A percentile compares a stretch with the other conserved stretches of the same genome.
Conservation (phyloP, 2,888 invertebrate genomes). For the Sinotaia quadrata region DNA sequence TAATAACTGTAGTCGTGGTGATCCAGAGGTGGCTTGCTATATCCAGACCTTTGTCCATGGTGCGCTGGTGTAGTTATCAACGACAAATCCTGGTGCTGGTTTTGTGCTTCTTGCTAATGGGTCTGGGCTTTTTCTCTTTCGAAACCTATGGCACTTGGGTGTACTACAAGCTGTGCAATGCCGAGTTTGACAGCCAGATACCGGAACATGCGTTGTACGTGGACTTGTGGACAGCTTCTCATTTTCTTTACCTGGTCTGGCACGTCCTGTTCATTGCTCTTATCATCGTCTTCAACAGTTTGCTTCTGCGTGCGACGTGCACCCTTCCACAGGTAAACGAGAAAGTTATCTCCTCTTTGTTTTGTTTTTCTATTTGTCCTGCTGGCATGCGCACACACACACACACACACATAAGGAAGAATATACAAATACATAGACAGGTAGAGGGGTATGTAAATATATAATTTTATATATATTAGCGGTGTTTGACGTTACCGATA, state of each 20-base stretch:
- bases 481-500: too few species aligned
- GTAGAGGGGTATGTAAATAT: too few species aligned
- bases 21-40: not conserved
- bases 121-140: not conserved
- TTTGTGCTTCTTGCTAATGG: not conserved
- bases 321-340: not conserved
- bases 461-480: too few species aligned
- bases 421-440: too few species aligned
- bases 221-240: not conserved
- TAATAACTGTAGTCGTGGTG: not conserved
- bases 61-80: not conserved
- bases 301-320: not conserved
- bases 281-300: not conserved
- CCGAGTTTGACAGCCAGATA: not conserved
- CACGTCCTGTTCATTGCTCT: not conserved
- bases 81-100: not conserved
- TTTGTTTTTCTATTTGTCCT: too few species aligned
- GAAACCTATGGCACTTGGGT: not conserved
- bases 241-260: not conserved
- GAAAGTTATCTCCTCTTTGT: too few species aligned
- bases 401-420: too few species aligned
- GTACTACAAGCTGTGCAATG: not conserved
- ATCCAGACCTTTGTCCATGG: not conserved
- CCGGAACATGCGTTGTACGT: not conserved
- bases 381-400: too few species aligned